These are phyloP conservation scores for Eidolon helvum DNA, from an alignment of 2,113 vertebrate genomes.

Conservation along the genomic window DNA sequence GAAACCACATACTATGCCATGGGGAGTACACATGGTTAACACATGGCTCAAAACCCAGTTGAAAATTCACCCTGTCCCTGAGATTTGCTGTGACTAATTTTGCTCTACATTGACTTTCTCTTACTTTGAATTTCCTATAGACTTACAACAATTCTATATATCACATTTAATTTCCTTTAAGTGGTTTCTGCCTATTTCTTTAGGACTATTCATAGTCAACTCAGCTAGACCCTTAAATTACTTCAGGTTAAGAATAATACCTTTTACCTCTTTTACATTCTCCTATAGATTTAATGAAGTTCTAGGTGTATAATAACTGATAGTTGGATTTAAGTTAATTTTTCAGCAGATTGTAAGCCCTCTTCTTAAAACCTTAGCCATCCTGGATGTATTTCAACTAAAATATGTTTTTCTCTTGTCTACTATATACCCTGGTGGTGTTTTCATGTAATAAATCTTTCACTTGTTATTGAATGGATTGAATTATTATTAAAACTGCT, in stretches of 20 bases:
- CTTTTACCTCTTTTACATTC: neutral
- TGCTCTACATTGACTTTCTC: neutral
- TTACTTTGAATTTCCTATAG: conserved; percentile 2
- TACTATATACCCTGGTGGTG: neutral
- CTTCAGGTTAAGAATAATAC: neutral
- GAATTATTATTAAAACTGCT: neutral
- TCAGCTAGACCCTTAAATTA: neutral
- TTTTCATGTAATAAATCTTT: neutral
- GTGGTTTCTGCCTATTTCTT: neutral
- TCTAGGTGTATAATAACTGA: neutral
- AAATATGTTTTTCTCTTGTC: neutral
- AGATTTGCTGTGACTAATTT: neutral
- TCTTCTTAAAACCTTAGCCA: neutral
- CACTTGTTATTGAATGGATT: neutral
- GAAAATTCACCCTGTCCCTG: neutral
- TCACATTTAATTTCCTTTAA: conserved; percentile 5
- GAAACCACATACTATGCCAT: neutral
- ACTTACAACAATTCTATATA: neutral
- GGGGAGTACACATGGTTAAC: neutral
- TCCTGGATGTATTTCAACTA: neutral
- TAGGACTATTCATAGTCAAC: neutral
- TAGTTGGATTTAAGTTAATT: neutral
- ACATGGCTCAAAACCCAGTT: neutral
- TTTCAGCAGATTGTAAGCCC: neutral
- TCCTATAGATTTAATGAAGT: neutral